Evolutionary conservation across 2,113 vertebrate genomes (phyloP).

Genomic region (Solenodon paradoxus): DNA sequence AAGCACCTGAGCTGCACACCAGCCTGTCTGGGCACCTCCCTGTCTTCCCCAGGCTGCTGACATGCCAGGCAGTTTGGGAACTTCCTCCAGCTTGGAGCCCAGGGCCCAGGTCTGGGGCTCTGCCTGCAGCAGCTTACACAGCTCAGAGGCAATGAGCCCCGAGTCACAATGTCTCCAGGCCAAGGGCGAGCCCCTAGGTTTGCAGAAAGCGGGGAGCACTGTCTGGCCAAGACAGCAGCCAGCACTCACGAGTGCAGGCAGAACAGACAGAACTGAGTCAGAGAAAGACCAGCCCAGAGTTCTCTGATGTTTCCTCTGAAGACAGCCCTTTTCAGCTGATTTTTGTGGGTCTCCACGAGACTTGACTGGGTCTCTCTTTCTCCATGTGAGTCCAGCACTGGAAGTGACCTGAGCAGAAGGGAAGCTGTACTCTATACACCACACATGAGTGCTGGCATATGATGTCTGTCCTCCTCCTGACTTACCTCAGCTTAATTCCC

Average conservation of each 20-base stretch:
- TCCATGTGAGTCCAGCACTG: background rate
- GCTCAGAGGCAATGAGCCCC: background rate
- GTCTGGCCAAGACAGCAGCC: background rate
- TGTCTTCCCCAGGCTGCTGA: background rate
- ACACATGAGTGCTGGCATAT: too few species aligned
- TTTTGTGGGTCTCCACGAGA: background rate
- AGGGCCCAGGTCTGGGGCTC: background rate
- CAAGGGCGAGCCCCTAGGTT: background rate
- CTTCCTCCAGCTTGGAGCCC: background rate
- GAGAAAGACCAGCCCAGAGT: background rate
- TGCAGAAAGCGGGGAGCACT: fast-evolving
- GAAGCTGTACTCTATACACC: too few species aligned
- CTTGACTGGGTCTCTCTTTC: background rate
- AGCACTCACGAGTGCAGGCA: fast-evolving
- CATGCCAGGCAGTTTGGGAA: background rate
- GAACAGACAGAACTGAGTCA: background rate
- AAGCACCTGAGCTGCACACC: too few species aligned
- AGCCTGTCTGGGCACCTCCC: background rate
- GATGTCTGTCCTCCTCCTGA: too few species aligned
- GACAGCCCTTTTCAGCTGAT: too few species aligned
- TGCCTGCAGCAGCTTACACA: background rate
- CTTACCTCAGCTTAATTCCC: too few species aligned
- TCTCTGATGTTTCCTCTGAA: background rate
- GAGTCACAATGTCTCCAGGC: background rate
- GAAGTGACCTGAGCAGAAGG: background rate